phyloP scores from a whole-genome alignment of 2,888 invertebrate species.

The Mesochorus sp. region DNA sequence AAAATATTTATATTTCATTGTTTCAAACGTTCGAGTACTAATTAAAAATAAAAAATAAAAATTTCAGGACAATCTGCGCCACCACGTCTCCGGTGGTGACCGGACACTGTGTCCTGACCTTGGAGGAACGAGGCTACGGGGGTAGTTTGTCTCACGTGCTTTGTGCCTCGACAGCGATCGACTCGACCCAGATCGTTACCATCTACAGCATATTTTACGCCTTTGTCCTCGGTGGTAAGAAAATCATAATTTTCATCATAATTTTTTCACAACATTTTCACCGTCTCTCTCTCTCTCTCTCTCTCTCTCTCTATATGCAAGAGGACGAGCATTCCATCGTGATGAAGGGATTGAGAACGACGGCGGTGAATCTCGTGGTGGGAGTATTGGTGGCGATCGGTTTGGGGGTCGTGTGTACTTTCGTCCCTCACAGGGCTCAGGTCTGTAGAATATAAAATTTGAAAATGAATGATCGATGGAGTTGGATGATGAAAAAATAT shows the following conservation, averaged over 20 bases:
- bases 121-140: constrained; percentile 84
- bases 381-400: constrained; percentile 85
- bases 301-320: neutral
- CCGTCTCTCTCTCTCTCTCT: neutral
- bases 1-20: neutral
- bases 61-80: constrained; percentile 48
- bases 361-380: constrained; percentile 82
- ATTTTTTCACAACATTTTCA: neutral
- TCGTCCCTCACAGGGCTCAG: constrained; percentile 83
- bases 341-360: constrained; percentile 35
- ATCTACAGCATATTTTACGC: constrained; percentile 87
- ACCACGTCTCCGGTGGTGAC: constrained; percentile 61
- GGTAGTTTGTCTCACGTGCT: constrained; percentile 88
- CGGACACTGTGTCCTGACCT: constrained; percentile 52
- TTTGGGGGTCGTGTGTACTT: constrained; percentile 84
- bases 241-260: neutral
- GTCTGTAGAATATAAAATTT: constrained; percentile 66
- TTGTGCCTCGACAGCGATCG: constrained; percentile 87
- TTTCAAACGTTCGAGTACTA: neutral
- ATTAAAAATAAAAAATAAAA: neutral
- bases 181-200: constrained; percentile 89
- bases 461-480: neutral
- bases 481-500: too few species aligned
- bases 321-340: constrained; percentile 40
- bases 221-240: constrained; percentile 85